Base-by-base conservation (phyloP, 2,888 invertebrate species). In the Arenicola marina region DNA sequence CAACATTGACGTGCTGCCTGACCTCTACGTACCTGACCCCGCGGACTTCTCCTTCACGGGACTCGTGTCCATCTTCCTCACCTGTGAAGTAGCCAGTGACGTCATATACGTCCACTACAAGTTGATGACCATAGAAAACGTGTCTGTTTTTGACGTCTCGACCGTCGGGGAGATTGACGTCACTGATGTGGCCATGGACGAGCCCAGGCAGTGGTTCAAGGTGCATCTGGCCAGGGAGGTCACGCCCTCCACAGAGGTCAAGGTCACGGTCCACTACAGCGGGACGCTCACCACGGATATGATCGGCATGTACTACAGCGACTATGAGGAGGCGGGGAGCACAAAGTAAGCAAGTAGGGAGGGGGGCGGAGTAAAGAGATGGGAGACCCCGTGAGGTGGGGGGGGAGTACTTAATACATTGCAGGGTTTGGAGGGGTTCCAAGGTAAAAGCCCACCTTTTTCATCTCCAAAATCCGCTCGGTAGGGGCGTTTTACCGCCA, bases 271-370 rank as follows among this genome's bases (percentile, higher is more conserved):
- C 7, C 51, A 33, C 34, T 59, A 24, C 34, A 29, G 4, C 29
- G 59, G 59, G 4, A 11, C 15, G 7, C 3, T 59, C 18, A 15
- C 3, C 21, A 4, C 4, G 11, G 34, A 59, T 26, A 32, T 51
- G 32, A n/a, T 4, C 51, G 59, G 59, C 7, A 51, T 59, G 48
- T 59, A 32, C 34, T 59, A 21, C 4, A 59, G 33, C 51, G n/a
- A 24, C 28, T 59, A 59, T 34, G 4, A 4, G 24, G 48, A 51
- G 4, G 34, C n/a, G 11, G 28, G 26, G 7, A 11, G 15, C 7
- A 51, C 33, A 4, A 51, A 53, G 59, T 57, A 29, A 29, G 38
- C 38, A 38, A 18, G 38, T 38, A n/a, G n/a, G n/a, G n/a, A n/a
- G n/a, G n/a, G n/a, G n/a, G n/a, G n/a, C n/a, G n/a, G n/a, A n/a